Base-by-base conservation (phyloP, 2,888 invertebrate genomes). In the Ophraella communa region DNA sequence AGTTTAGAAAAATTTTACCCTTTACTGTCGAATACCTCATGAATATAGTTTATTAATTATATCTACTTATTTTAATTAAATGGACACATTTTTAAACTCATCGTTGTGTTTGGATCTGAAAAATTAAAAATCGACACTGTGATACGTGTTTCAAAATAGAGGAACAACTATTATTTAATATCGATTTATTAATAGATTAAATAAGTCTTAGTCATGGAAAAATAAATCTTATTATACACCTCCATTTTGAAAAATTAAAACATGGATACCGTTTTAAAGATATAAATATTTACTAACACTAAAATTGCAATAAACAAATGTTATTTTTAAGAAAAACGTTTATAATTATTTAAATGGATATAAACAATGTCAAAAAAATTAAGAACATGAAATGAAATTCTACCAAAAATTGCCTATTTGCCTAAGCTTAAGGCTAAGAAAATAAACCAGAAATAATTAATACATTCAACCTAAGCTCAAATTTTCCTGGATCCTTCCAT, bases 401-500 rank as follows among this genome's bases (percentile, higher is more conserved):
- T 49, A 27, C 17, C 11, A 45, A 23, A 14, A 45, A 45, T 10
- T 45, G 17, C 23, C 20, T 21, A n/a, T 7, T 17, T 10, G 17
- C 49, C 7, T 23, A 49, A 23, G 27, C 11, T 30, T 14, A 27
- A 52, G 17, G 14, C 4, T 45, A 45, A 11, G 11, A 45, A 20
- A n/a, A 20, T 17, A 11, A n/a, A n/a, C n/a, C n/a, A n/a, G n/a
- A 52, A 30, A 33, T 18, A 7, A 52, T 17, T 11, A 52, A 27
- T 52, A 52, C 11, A 57, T 17, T 20, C 20, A 30, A 42, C 21
- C 18, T 10, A 53, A 44, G 23, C 44, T 60, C 44, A 60, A 52
- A 60, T 44, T 59, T 52, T 60, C 52, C 52, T 23, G 42, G 42
- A 21, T 51, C 20, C 59, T 49, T 35, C 42, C 18, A 49, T 52